phyloP scores from a whole-genome alignment of 2,113 vertebrate genomes.

The Hypomesus transpacificus region DNA sequence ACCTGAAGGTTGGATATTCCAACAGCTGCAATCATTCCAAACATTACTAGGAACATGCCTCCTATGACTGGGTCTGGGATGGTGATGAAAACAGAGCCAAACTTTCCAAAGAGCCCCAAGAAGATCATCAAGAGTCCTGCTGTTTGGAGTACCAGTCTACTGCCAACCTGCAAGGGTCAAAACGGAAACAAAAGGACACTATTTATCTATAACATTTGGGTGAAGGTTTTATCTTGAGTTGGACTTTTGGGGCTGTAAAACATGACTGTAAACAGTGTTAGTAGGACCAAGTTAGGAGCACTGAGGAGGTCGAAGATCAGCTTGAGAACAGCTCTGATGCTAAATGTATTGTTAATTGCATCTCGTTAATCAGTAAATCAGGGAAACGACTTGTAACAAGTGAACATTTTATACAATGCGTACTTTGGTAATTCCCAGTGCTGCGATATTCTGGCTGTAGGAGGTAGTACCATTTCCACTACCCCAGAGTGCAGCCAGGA shows the following conservation, averaged over 20 bases:
- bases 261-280: too few relatives aligned
- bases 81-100: slow-evolving; percentile 77
- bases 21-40: slow-evolving; percentile 78
- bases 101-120: slow-evolving; percentile 76
- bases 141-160: slow-evolving; percentile 72
- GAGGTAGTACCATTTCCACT: slow-evolving; percentile 79
- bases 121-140: slow-evolving; percentile 74
- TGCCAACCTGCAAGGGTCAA: slow-evolving; percentile 67
- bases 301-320: too few relatives aligned
- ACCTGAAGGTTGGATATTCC: slow-evolving; percentile 80
- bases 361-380: neutral
- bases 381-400: neutral
- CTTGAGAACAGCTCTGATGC: too few relatives aligned
- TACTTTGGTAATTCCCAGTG: slow-evolving; percentile 79
- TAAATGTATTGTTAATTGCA: too few relatives aligned
- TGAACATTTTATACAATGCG: neutral
- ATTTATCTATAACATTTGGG: neutral
- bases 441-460: slow-evolving; percentile 79
- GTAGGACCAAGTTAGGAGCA: too few relatives aligned
- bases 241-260: too few relatives aligned
- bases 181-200: neutral
- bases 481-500: slow-evolving; percentile 75
- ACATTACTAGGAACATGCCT: slow-evolving; percentile 82
- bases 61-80: slow-evolving; percentile 78
- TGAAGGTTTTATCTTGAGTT: neutral